phyloP scores from a whole-genome alignment of 2,888 invertebrate species.

The Anthophora plumipes region DNA sequence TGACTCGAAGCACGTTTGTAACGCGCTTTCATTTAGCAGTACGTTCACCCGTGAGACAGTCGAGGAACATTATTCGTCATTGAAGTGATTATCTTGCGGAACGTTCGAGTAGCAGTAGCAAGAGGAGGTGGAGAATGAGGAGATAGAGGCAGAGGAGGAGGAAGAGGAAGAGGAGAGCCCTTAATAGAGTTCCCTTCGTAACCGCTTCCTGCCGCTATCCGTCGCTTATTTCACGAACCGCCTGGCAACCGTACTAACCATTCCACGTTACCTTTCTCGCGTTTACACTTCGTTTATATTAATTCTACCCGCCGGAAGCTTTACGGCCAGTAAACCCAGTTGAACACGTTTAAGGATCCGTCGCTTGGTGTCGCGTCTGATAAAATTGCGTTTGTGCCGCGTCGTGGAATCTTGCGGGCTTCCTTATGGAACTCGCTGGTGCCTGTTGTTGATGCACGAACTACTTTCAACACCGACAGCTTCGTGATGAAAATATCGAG shows the following conservation, averaged over 20 bases:
- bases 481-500: neutral
- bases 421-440: neutral
- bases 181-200: slow-evolving; percentile 50
- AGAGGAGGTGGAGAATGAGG: neutral
- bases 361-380: slow-evolving; percentile 37
- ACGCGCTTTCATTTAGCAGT: slow-evolving; percentile 14
- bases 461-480: neutral
- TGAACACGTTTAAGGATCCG: slow-evolving; percentile 46
- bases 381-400: slow-evolving; percentile 18
- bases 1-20: neutral
- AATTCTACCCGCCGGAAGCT: slow-evolving; percentile 52
- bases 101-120: slow-evolving; percentile 12
- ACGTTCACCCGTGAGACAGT: slow-evolving; percentile 28
- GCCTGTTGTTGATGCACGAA: neutral
- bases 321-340: slow-evolving; percentile 56
- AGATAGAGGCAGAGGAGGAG: no score
- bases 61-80: slow-evolving; percentile 38
- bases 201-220: slow-evolving; percentile 41
- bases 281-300: slow-evolving; percentile 57
- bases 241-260: slow-evolving; percentile 44
- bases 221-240: slow-evolving; percentile 56
- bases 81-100: slow-evolving; percentile 43
- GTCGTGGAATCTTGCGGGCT: slow-evolving; percentile 22
- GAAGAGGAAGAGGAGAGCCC: slow-evolving; percentile 15
- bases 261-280: slow-evolving; percentile 45